These are phyloP conservation scores for Selene dorsalis DNA, from an alignment of 2,797 vertebrate species.

Conservation along the genomic window DNA sequence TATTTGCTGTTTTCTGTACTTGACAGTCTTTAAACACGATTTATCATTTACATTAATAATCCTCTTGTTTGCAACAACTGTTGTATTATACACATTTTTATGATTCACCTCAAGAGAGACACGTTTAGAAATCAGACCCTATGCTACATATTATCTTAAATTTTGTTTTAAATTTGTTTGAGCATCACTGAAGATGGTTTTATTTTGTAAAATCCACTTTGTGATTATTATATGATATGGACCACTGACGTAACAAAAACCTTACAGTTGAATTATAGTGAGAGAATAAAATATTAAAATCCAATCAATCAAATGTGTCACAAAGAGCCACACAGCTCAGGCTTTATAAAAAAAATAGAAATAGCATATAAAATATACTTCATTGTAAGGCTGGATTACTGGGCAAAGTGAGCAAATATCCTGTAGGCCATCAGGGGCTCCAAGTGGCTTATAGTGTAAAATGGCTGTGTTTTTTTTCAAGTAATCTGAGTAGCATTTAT, in stretches of 20 bases:
- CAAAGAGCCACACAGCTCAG: not conserved
- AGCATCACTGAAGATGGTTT: not conserved
- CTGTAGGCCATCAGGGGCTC: not conserved
- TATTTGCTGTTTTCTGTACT: not conserved
- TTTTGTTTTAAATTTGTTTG: not conserved
- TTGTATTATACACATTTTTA: not conserved
- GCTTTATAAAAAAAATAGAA: too few relatives aligned
- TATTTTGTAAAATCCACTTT: not conserved
- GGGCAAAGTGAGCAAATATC: not conserved
- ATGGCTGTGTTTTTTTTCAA: not conserved
- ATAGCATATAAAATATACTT: too few relatives aligned
- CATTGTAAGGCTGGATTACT: not conserved
- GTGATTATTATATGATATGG: not conserved
- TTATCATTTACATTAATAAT: not conserved
- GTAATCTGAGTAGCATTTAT: too few relatives aligned
- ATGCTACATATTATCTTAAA: too few relatives aligned
- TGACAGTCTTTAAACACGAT: not conserved
- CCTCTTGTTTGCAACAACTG: not conserved
- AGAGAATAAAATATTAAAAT: not conserved
- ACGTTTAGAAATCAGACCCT: too few relatives aligned
- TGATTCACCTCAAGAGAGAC: too few relatives aligned
- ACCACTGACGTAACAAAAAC: too few relatives aligned
- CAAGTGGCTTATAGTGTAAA: not conserved
- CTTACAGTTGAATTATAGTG: not conserved
- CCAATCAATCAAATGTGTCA: not conserved